Evolutionary conservation across 2,888 invertebrate genomes (phyloP).

Genomic region (Nephrocerus scutellatus): DNA sequence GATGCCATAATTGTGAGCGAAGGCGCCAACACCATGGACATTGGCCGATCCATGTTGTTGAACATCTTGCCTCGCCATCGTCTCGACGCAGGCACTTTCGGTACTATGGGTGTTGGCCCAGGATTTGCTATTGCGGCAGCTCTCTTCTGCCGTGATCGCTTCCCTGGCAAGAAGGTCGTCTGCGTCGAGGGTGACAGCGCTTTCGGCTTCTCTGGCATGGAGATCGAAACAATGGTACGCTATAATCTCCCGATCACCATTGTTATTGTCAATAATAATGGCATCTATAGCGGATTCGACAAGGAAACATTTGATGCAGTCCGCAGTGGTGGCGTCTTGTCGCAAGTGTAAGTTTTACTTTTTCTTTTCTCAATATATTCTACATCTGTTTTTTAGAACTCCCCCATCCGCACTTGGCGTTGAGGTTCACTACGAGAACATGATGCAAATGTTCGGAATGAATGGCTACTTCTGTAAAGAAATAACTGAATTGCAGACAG

Average conservation of each 20-base stretch:
- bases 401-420: constrained; percentile 77
- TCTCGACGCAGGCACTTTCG: constrained; percentile 93
- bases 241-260: constrained; percentile 87
- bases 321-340: constrained; percentile 61
- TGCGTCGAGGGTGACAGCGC: constrained; percentile 97
- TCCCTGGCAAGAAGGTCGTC: constrained; percentile 74
- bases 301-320: constrained; percentile 65
- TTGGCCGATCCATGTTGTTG: constrained; percentile 81
- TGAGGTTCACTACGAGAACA: constrained; percentile 79
- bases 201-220: constrained; percentile 98
- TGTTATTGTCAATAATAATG: constrained; percentile 91
- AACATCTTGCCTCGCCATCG: constrained; percentile 79
- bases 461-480: constrained; percentile 74
- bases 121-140: constrained; percentile 92
- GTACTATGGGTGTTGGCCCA: constrained; percentile 93
- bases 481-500: constrained; percentile 65
- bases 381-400: constrained; percentile 53
- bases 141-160: constrained; percentile 75
- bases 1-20: constrained; percentile 91
- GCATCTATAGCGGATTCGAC: constrained; percentile 85
- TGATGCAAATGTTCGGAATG: constrained; percentile 80
- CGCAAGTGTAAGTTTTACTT: constrained; percentile 59
- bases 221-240: constrained; percentile 92
- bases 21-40: constrained; percentile 99
- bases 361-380: constrained; percentile 8